phyloP scores from a whole-genome alignment of 2,888 invertebrate genomes.

The Troides aeacus region DNA sequence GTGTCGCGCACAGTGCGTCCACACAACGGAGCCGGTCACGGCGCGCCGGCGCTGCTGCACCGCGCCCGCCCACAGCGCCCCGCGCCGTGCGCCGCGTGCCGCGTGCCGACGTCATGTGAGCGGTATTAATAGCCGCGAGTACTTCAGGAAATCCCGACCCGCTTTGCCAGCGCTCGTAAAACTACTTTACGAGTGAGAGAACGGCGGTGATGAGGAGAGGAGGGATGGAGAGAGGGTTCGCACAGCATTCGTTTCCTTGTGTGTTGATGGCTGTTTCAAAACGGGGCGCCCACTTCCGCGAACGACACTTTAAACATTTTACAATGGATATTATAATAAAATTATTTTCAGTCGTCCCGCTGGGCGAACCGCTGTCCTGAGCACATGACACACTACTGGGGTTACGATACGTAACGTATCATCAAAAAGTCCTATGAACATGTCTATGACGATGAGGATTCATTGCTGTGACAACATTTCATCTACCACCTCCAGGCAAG shows the following conservation, averaged over 20 bases:
- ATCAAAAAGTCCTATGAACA: no score
- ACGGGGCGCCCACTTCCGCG: background rate
- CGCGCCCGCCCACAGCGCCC: no score
- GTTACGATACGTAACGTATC: no score
- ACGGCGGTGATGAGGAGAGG: background rate
- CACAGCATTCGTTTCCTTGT: constrained; percentile 4
- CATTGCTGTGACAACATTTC: no score
- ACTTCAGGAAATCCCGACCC: constrained; percentile 13
- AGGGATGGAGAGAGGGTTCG: background rate
- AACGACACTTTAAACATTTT: background rate
- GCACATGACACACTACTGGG: no score
- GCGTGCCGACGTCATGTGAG: background rate
- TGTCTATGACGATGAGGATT: no score
- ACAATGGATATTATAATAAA: background rate
- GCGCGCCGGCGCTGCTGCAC: no score
- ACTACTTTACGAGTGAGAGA: background rate
- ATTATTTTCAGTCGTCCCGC: no score
- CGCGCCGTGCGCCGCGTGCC: background rate
- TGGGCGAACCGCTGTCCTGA: no score
- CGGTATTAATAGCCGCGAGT: constrained; percentile 8
- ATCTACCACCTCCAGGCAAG: no score
- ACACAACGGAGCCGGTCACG: no score
- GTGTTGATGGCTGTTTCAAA: constrained; percentile 5
- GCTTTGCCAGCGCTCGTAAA: constrained; percentile 5
- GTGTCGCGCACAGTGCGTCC: no score